Percentiles rank a stretch among this genome's conserved stretches.
phyloP scores from a whole-genome alignment of 2,797 vertebrate genomes.

The Gymnoscopelus microlampas region DNA sequence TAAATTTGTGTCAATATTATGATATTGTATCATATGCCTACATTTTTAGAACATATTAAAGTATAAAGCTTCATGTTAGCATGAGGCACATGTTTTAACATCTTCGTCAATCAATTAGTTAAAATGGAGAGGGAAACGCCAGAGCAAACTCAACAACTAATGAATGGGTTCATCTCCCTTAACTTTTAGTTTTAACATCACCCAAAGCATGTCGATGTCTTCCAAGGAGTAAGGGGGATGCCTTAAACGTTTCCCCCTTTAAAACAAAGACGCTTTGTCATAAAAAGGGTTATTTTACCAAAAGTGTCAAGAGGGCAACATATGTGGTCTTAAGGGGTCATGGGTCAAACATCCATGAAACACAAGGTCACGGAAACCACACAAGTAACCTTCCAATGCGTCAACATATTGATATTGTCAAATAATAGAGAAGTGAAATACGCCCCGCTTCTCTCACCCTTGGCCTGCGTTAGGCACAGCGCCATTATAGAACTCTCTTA shows the following conservation, averaged over 20 bases:
- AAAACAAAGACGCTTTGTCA: conserved; percentile 87
- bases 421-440: conserved; percentile 71
- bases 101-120: background rate
- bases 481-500: conserved; percentile 9
- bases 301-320: conserved; percentile 79
- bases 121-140: background rate
- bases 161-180: conserved; percentile 34
- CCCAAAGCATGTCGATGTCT: conserved; percentile 37
- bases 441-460: conserved; percentile 12
- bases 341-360: conserved; percentile 89
- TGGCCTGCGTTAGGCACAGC: conserved; percentile 20
- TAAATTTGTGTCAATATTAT: no score
- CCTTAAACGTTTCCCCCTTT: conserved; percentile 40
- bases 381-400: conserved; percentile 84
- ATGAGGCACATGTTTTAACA: no score
- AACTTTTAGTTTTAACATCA: conserved; percentile 44
- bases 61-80: no score
- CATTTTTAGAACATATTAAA: no score
- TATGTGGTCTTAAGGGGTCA: conserved; percentile 91
- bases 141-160: background rate
- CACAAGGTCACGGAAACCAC: conserved; percentile 85
- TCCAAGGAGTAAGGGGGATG: conserved; percentile 28
- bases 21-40: no score
- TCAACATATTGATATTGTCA: conserved; percentile 92
- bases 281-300: conserved; percentile 83